Base-by-base conservation (phyloP, 1,140 invertebrate genomes). In the Rhyacophila brunnea region DNA sequence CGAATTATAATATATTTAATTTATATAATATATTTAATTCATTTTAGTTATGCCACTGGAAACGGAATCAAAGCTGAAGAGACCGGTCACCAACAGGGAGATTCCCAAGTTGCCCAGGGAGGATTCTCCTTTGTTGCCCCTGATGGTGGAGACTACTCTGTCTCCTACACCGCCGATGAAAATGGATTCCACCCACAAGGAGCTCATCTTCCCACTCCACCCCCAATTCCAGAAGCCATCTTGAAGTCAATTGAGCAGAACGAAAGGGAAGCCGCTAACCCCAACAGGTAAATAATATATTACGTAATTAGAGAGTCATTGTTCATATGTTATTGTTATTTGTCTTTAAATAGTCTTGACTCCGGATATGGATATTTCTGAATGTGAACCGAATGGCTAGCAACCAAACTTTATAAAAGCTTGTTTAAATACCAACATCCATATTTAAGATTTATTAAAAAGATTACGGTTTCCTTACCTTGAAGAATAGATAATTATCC, bases 131-230 rank as follows among this genome's bases (percentile, higher is more conserved):
- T 90, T 75, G 87, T 84, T 4, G 85, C 84, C 17, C 85, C 87
- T 1, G 87, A 92, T 64, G 90, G 90, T 1, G 77, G 85, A 15
- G 74, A 83, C 44, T 83, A 89, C 56, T 77, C 80, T 1, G 70
- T 93, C 13, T 83, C 82, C 2, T 93, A 92, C 78, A 84, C 85
- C 15, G 90, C 90, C 18, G 89, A 91, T 64, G 88, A 91, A 68
- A 86, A 87, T 59, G 89, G 89, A 10, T 93, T 90, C 76, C 85
- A 85, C 60, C 86, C 88, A 1, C 72, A 83, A 52, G 88, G 89
- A 15, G 83, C 83, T 28, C 88, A 90, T 70, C 73, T 92, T 13
- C 90, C 90, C 38, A 89, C 88, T 6, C 87, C 90, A 10, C 89
- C 89, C 0, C 87, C 87, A 53, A 87, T 88, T 66, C 87, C 87